phyloP scores from a whole-genome alignment of 2,888 invertebrate genomes.

The Eupithecia pulchellata region DNA sequence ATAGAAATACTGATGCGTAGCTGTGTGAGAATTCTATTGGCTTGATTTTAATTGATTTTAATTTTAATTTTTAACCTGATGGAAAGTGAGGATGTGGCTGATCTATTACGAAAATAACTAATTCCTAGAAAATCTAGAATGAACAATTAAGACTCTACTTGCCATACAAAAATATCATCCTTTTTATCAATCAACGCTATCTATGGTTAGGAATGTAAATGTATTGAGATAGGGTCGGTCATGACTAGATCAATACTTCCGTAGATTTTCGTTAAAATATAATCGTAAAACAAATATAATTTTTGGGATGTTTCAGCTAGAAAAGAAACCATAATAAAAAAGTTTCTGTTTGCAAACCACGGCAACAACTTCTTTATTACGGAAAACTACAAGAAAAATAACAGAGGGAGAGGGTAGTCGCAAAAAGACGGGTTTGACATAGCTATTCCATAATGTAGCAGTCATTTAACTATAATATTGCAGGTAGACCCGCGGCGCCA shows the following conservation, averaged over 20 bases:
- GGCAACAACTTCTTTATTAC: constrained; percentile 44
- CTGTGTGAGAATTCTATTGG: too few species aligned
- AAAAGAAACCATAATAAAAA: not conserved
- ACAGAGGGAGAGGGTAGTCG: constrained; percentile 43
- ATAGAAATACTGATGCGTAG: too few species aligned
- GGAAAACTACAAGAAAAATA: constrained; percentile 48
- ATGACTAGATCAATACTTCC: not conserved
- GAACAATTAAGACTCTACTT: too few species aligned
- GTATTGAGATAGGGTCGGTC: not conserved
- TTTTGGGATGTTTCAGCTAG: not conserved
- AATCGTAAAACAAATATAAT: not conserved
- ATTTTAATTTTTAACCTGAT: too few species aligned
- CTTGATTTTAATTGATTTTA: too few species aligned
- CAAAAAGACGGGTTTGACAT: constrained; percentile 58
- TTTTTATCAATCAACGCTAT: too few species aligned
- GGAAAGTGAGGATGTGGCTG: too few species aligned
- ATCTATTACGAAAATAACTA: too few species aligned
- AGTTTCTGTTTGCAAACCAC: not conserved
- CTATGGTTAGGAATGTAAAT: not conserved
- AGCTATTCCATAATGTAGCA: constrained; percentile 57
- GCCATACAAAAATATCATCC: too few species aligned
- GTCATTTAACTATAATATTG: constrained; percentile 50
- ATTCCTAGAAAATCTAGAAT: too few species aligned
- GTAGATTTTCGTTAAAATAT: not conserved
- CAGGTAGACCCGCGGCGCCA: constrained; percentile 69